Conservation (phyloP, 2,113 vertebrate genomes). For the Vimba vimba region DNA sequence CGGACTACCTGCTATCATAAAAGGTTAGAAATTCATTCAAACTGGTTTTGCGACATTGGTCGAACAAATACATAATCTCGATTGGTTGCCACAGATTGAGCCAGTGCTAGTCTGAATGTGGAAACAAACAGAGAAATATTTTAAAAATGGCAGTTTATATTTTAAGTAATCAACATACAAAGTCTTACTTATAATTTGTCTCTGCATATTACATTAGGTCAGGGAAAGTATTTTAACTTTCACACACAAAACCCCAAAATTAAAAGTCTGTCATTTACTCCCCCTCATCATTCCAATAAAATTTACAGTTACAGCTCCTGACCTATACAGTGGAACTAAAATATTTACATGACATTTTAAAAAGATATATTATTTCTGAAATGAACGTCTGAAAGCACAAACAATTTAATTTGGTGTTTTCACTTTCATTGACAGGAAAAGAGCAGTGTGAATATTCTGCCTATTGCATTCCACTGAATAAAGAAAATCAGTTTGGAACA, state of each 20-base stretch:
- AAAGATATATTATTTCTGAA: background rate
- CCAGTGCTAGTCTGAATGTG: background rate
- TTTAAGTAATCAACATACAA: background rate
- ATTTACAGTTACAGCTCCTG: no score
- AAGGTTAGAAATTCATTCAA: background rate
- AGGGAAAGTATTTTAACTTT: background rate
- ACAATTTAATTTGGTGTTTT: background rate
- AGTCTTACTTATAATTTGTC: background rate
- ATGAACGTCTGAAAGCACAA: background rate
- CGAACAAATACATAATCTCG: background rate
- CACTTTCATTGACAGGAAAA: background rate
- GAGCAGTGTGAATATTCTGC: background rate
- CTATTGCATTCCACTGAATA: background rate
- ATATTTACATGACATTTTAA: background rate
- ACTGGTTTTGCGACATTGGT: background rate
- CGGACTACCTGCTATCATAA: background rate
- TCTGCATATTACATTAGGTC: background rate
- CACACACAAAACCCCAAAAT: background rate
- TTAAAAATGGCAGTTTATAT: no score
- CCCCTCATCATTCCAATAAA: background rate
- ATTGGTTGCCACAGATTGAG: background rate
- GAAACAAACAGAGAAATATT: background rate
- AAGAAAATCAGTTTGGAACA: background rate
- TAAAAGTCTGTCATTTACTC: background rate
- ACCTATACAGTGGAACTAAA: background rate